A percentile compares a stretch with the other conserved stretches of the same genome.
These are phyloP conservation scores for Sterrhoptilus dennistouni DNA, from an alignment of 2,113 vertebrate genomes.

Conservation along the genomic window DNA sequence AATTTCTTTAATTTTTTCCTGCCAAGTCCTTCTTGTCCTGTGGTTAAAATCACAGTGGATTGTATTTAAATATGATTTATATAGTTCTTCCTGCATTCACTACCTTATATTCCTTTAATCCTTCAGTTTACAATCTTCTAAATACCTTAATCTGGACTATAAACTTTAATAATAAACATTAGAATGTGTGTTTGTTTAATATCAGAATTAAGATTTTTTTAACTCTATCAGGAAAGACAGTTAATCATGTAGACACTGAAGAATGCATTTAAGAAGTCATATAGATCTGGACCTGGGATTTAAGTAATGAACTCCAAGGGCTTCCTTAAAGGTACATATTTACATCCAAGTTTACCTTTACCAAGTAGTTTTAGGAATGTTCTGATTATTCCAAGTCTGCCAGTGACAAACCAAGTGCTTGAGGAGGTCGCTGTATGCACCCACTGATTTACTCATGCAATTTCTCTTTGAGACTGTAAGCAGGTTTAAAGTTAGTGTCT, in stretches of 20 bases:
- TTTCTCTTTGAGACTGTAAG: background rate
- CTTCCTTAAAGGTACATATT: background rate
- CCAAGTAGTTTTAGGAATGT: background rate
- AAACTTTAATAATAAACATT: background rate
- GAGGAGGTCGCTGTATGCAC: background rate
- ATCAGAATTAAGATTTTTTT: background rate
- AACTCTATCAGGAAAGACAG: background rate
- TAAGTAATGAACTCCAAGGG: background rate
- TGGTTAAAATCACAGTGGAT: background rate
- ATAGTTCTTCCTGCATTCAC: background rate
- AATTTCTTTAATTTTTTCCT: background rate
- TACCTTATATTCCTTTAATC: background rate
- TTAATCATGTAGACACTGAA: background rate
- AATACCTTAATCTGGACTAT: slow-evolving; percentile 15
- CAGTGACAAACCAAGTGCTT: background rate
- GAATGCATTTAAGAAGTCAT: background rate
- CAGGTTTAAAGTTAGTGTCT: background rate
- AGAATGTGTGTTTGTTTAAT: background rate
- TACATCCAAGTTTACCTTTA: background rate
- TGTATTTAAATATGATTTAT: background rate
- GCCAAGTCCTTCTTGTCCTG: background rate
- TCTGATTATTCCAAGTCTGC: background rate
- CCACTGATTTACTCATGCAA: background rate
- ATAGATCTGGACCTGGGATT: background rate
- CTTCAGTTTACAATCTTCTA: background rate